These are phyloP conservation scores for Microcebus ravelobensis DNA, from an alignment of 2,113 vertebrate genomes.

Conservation along the genomic window DNA sequence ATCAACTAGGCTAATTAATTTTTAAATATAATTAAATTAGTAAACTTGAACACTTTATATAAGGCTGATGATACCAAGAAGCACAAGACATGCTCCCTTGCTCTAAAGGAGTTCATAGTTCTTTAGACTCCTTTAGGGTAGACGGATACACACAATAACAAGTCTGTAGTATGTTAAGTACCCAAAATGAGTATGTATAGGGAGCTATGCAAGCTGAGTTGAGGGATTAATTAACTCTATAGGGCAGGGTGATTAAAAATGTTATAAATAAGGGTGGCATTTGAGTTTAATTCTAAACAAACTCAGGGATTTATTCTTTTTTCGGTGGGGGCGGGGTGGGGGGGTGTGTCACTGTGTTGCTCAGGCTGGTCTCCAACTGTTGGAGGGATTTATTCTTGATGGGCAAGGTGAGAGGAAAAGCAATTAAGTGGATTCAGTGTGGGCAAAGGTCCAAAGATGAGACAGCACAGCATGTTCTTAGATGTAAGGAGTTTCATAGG, in stretches of 20 bases:
- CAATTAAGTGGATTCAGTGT: not conserved
- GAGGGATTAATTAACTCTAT: not conserved
- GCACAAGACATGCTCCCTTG: not conserved
- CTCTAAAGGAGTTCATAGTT: not conserved
- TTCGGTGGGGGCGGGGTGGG: too few species aligned
- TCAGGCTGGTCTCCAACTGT: too few species aligned
- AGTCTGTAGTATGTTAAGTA: not conserved
- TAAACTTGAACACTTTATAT: not conserved
- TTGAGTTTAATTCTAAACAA: conserved; percentile 13
- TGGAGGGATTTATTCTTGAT: not conserved
- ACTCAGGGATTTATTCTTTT: not conserved
- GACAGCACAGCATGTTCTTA: not conserved
- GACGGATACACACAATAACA: not conserved
- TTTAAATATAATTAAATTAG: not conserved
- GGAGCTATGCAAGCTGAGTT: not conserved
- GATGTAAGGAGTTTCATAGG: not conserved
- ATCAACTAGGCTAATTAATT: not conserved
- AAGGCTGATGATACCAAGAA: not conserved
- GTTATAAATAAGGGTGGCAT: not conserved
- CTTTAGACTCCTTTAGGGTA: not conserved
- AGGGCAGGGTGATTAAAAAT: not conserved
- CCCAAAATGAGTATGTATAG: not conserved
- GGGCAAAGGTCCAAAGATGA: not conserved
- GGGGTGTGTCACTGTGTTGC: too few species aligned
- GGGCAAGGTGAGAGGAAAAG: not conserved